These are phyloP conservation scores for Frankliniella intonsa DNA, from an alignment of 2,888 invertebrate genomes.

Conservation along the genomic window DNA sequence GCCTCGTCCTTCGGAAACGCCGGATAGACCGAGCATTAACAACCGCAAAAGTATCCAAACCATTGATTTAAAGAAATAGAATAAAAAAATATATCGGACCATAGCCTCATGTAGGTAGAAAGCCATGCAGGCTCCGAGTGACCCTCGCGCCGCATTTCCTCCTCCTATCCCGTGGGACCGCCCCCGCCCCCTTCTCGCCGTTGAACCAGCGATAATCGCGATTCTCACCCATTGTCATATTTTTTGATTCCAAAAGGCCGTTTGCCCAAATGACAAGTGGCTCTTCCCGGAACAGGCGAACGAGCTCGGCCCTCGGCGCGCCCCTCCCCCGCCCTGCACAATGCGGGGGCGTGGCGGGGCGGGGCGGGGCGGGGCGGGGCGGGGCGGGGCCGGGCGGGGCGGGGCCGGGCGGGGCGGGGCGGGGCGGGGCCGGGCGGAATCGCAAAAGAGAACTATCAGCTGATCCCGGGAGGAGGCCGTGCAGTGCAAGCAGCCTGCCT, in stretches of 20 bases:
- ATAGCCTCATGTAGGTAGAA: no score
- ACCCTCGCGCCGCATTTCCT: no score
- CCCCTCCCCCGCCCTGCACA: background rate
- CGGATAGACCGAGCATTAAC: no score
- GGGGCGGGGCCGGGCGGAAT: background rate
- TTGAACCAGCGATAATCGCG: background rate
- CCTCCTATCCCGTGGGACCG: background rate
- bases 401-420: no score
- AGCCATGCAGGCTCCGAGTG: no score
- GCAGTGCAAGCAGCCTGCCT: no score
- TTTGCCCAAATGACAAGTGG: constrained; percentile 10
- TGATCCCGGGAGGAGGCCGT: background rate
- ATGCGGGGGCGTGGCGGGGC: background rate
- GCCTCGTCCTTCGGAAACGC: no score
- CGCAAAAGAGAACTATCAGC: background rate
- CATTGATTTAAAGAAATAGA: no score
- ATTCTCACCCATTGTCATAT: background rate
- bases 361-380: background rate
- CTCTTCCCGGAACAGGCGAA: background rate
- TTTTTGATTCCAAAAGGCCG: background rate
- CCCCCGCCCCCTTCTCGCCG: background rate
- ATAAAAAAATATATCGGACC: no score
- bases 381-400: no score
- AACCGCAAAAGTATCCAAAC: no score
- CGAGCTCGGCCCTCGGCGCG: background rate